These are phyloP conservation scores for Melanargia galathea DNA, from an alignment of 2,888 invertebrate species.

Conservation along the genomic window DNA sequence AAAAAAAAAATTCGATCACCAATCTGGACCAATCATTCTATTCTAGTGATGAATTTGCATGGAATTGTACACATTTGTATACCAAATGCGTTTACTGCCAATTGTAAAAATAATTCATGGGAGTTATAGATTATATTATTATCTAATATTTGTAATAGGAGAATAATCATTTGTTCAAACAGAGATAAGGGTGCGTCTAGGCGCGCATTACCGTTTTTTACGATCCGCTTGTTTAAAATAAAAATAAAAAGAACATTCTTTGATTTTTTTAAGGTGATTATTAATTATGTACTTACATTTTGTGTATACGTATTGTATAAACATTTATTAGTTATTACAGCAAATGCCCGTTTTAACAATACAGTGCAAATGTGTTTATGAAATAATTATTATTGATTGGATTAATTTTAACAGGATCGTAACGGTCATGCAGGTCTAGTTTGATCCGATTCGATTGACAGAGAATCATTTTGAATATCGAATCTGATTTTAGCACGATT, in stretches of 20 bases:
- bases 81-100: conserved; percentile 59
- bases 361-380: too few species aligned
- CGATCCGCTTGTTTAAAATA: not conserved
- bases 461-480: conserved; percentile 24
- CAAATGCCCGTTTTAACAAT: too few species aligned
- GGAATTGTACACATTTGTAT: conserved; percentile 50
- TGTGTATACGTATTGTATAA: not conserved
- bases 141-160: conserved; percentile 50
- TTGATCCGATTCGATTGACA: conserved; percentile 16
- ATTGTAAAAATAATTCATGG: conserved; percentile 46
- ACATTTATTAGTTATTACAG: too few species aligned
- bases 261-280: too few species aligned
- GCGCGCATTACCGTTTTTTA: conserved; percentile 17
- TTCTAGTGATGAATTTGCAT: conserved; percentile 36
- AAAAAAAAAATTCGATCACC: conserved; percentile 35
- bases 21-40: conserved; percentile 62
- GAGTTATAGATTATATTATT: conserved; percentile 39
- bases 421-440: conserved; percentile 8
- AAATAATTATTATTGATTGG: too few species aligned
- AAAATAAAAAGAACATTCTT: not conserved
- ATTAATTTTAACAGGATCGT: conserved; percentile 1
- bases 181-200: conserved; percentile 14
- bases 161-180: conserved; percentile 40
- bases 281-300: not conserved
- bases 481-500: conserved; percentile 21